Evolutionary conservation across 2,888 invertebrate species (phyloP).

Genomic region (Ormyrus thymus): DNA sequence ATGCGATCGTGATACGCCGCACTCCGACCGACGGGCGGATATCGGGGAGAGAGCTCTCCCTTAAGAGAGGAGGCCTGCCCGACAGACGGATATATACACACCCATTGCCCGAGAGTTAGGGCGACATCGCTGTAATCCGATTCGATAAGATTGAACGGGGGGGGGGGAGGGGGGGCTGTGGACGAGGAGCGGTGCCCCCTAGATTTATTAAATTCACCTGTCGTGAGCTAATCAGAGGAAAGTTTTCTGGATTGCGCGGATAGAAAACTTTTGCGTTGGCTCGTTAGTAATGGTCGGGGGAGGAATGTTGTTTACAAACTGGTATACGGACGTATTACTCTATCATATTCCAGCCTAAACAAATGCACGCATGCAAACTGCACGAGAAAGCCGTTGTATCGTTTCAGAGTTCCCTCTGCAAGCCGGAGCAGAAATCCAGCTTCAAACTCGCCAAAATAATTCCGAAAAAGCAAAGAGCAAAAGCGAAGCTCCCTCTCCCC

Average conservation of each 20-base stretch:
- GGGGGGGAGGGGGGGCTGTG: not conserved
- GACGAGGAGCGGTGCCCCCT: not conserved
- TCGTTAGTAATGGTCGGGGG: too few species aligned
- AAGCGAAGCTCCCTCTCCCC: not conserved
- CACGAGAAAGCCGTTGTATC: too few species aligned
- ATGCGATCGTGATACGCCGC: conserved; percentile 58
- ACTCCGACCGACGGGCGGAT: not conserved
- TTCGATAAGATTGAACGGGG: conserved; percentile 28
- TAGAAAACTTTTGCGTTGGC: too few species aligned
- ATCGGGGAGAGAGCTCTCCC: conserved; percentile 31
- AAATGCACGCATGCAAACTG: too few species aligned
- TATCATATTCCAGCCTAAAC: too few species aligned
- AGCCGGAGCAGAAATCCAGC: too few species aligned
- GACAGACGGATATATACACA: not conserved
- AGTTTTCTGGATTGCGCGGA: not conserved
- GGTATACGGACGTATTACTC: too few species aligned
- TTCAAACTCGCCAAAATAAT: too few species aligned
- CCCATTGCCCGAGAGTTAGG: conserved; percentile 40
- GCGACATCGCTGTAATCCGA: conserved; percentile 31
- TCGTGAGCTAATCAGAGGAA: conserved; percentile 31
- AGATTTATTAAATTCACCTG: conserved; percentile 52
- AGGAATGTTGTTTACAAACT: too few species aligned
- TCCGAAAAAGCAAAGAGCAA: not conserved
- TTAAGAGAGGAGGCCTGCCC: not conserved
- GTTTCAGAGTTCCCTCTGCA: too few species aligned